Evolutionary conservation across 2,113 vertebrate species (phyloP).

Genomic region (Jacana jacana): DNA sequence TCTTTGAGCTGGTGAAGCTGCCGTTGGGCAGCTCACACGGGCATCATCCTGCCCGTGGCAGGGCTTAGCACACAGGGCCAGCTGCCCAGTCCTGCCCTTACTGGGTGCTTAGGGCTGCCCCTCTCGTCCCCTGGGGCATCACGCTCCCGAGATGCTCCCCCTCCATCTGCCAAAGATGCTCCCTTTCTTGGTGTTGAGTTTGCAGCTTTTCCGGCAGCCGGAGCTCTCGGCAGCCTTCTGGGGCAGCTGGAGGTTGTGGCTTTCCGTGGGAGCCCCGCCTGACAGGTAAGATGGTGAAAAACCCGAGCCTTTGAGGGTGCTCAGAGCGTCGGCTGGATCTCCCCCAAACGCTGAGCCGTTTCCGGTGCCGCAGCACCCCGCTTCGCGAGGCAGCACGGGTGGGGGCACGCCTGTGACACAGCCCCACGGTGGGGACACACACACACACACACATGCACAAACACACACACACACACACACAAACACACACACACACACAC

Average conservation of each 20-base stretch:
- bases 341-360: accelerated
- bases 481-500: not conserved
- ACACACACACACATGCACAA: not conserved
- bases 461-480: not conserved
- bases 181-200: accelerated
- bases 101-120: not conserved
- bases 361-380: not conserved
- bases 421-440: accelerated
- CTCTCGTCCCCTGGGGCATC: not conserved
- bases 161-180: not conserved
- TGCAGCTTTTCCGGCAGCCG: not conserved
- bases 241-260: not conserved
- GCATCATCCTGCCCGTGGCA: not conserved
- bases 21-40: not conserved
- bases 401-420: not conserved
- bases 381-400: not conserved
- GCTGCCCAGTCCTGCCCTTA: not conserved
- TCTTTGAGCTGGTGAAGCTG: not conserved
- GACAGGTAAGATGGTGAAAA: not conserved
- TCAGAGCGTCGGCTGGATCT: accelerated
- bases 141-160: not conserved
- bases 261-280: not conserved
- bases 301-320: accelerated
- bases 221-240: not conserved
- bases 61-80: not conserved